Conservation (phyloP, 2,797 vertebrate genomes). For the Rhynchotus rufescens region DNA sequence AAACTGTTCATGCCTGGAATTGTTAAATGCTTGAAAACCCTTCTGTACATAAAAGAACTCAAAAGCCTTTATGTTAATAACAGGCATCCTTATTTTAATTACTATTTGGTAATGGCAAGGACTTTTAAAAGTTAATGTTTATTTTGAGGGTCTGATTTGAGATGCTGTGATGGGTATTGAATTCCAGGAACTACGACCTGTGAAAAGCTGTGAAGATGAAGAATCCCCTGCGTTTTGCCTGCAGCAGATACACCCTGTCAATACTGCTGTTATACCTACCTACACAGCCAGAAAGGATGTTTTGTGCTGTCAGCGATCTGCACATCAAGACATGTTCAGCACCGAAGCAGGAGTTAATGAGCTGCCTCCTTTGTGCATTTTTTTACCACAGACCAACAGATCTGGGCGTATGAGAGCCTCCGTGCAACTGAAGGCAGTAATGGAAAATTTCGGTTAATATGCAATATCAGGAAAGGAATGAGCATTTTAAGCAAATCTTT, state of each 20-base stretch:
- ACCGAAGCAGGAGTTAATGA: conserved; percentile 9
- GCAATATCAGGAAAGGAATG: neutral
- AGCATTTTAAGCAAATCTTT: neutral
- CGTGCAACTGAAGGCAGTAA: neutral
- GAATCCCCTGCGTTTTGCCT: conserved; percentile 19
- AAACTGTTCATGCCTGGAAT: neutral
- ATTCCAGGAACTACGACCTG: neutral
- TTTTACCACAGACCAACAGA: conserved; percentile 41
- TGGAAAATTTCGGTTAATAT: neutral
- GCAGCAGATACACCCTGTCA: conserved; percentile 23
- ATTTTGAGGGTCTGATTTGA: neutral
- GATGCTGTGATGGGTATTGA: neutral
- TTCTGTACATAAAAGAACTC: neutral
- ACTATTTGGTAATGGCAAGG: neutral
- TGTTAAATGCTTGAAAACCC: neutral
- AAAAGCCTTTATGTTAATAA: neutral
- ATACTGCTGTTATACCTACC: conserved; percentile 27
- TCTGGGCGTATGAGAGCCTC: neutral
- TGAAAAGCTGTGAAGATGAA: neutral
- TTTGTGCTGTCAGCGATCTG: conserved; percentile 41
- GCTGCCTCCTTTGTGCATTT: conserved; percentile 31
- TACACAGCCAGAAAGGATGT: conserved; percentile 28
- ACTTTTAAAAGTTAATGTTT: neutral
- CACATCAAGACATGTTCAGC: conserved; percentile 53
- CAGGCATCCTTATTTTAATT: neutral